Base-by-base conservation (phyloP, 2,797 vertebrate species). In the Sparus aurata region DNA sequence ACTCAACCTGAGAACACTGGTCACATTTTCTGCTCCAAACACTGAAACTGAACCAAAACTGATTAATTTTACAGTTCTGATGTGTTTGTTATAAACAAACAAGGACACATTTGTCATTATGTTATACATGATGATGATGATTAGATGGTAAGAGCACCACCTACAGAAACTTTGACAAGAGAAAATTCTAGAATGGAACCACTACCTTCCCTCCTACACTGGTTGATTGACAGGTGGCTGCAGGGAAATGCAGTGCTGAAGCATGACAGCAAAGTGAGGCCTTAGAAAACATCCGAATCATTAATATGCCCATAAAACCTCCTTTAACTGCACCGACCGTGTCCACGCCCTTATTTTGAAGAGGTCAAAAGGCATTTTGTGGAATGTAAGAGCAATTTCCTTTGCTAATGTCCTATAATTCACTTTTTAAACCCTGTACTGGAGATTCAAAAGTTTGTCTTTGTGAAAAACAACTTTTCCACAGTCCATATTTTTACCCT, bases 71-170 rank as follows among this genome's bases (percentile, higher is more conserved):
- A 45, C 15, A 15, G 45, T 45, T 45, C 12, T 16, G 45, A 16
- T 45, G 45, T 45, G 45, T 45, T 45, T 45, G 45, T 45, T 15
- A 16, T 16, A 45, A 45, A 45, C 13, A 15, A 12, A 9, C 9
- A 38, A 38, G 38, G 38, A 38, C 38, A 11, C 1, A 38, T 9
- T 38, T 38, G 1, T 11, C 10, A 1, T 38, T 11, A 3, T 10
- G 7, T 38, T 38, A 38, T 38, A 38, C 38, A 38, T 38, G 38
- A 38, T 38, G 38, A 38, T 38, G 38, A 11, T 38, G 38, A 38
- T 38, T 4, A 12, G n/a, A 6, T 22, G 69, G 63, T 62, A 47
- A 65, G 34, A 82, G 73, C 7, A 2, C 72, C 82, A 72, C 47
- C 85, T 77, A 69, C 25, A 72, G 73, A 69, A n/a, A 43, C 30